Conservation (phyloP, 2,888 invertebrate species). For the Euplagia quadripunctaria region DNA sequence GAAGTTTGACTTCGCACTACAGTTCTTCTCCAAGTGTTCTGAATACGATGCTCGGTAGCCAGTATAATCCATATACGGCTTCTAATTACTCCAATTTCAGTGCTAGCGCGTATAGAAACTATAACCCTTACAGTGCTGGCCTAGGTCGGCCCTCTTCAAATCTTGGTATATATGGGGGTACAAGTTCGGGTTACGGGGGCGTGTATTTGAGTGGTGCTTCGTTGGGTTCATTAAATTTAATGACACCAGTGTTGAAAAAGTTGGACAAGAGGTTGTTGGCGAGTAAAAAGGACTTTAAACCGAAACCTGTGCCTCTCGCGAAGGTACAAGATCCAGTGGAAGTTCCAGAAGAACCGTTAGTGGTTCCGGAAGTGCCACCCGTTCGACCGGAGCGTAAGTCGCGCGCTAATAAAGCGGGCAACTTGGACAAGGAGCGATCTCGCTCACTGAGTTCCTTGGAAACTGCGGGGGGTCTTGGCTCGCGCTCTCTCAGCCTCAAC, state of each 20-base stretch:
- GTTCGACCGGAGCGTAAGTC: constrained; percentile 77
- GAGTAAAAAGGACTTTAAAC: constrained; percentile 84
- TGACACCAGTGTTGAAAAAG: constrained; percentile 85
- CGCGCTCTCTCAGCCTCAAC: constrained; percentile 89
- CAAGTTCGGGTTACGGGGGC: constrained; percentile 90
- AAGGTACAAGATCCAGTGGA: constrained; percentile 63
- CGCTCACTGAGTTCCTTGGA: constrained; percentile 79
- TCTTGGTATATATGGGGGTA: constrained; percentile 88
- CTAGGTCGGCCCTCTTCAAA: constrained; percentile 75
- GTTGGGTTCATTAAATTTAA: constrained; percentile 87
- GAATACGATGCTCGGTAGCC: constrained; percentile 75
- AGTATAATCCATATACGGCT: constrained; percentile 75
- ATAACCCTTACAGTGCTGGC: constrained; percentile 80
- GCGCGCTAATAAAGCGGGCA: constrained; percentile 61
- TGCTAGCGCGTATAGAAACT: constrained; percentile 78
- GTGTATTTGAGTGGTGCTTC: constrained; percentile 89
- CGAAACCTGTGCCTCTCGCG: constrained; percentile 76
- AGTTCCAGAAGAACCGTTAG: constrained; percentile 35
- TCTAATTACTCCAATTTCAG: constrained; percentile 74
- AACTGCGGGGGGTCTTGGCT: constrained; percentile 71
- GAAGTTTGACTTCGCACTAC: constrained; percentile 78
- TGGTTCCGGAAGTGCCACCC: constrained; percentile 58
- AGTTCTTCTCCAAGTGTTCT: constrained; percentile 82
- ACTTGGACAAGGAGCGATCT: constrained; percentile 79
- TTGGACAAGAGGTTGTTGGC: constrained; percentile 82